A percentile compares a stretch with the other conserved stretches of the same genome.
Evolutionary conservation across 2,113 vertebrate species (phyloP).

Genomic region (Pipa parva): DNA sequence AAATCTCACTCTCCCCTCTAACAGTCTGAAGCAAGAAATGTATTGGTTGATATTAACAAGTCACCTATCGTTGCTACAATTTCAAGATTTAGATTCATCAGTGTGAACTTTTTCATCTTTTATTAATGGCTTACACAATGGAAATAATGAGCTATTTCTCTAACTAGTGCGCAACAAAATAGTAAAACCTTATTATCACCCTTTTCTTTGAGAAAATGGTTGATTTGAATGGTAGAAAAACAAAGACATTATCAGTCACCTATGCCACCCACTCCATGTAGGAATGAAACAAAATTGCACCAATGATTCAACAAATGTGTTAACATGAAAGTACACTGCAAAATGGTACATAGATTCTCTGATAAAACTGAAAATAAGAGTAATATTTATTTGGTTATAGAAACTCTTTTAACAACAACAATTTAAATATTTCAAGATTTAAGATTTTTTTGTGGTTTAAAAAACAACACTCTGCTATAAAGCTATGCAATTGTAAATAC

Average conservation of each 20-base stretch:
- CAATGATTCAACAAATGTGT: constrained; percentile 54
- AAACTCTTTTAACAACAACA: constrained; percentile 66
- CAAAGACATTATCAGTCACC: constrained; percentile 59
- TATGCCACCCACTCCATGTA: constrained; percentile 56
- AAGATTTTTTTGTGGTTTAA: constrained; percentile 39
- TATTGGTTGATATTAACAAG: constrained; percentile 62
- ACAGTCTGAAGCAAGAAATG: constrained; percentile 66
- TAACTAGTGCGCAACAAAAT: constrained; percentile 63
- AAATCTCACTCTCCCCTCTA: constrained; percentile 65
- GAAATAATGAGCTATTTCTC: constrained; percentile 57
- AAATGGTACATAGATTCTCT: constrained; percentile 59
- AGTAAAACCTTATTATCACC: constrained; percentile 52
- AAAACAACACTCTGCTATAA: constrained; percentile 58
- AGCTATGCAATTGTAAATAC: constrained; percentile 64
- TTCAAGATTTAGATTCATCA: constrained; percentile 57
- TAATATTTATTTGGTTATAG: constrained; percentile 65
- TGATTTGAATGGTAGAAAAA: constrained; percentile 50
- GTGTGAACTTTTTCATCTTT: constrained; percentile 58
- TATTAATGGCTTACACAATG: constrained; percentile 64
- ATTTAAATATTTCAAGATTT: constrained; percentile 58
- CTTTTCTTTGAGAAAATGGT: constrained; percentile 58
- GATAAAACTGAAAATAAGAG: constrained; percentile 61
- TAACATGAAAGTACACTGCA: constrained; percentile 58
- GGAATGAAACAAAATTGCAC: constrained; percentile 53
- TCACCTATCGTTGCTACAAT: constrained; percentile 64